Evolutionary conservation across 2,888 invertebrate species (phyloP).

Genomic region (Epinotia ramella): DNA sequence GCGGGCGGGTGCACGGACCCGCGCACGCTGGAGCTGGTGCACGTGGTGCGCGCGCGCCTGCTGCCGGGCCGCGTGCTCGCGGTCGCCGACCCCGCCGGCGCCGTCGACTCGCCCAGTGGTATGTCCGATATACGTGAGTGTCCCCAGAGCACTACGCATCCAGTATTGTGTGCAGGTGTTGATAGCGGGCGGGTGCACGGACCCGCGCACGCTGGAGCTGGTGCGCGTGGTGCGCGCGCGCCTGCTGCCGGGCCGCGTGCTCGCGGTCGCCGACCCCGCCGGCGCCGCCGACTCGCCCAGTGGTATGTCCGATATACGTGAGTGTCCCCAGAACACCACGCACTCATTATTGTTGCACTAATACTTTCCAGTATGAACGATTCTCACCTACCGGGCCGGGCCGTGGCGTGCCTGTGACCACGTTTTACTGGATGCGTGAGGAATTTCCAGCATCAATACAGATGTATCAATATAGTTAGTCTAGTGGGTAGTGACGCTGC

Average conservation of each 20-base stretch:
- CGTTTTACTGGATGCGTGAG: too few relatives aligned
- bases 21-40: slow-evolving; percentile 88
- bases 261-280: slow-evolving; percentile 88
- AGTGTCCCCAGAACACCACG: slow-evolving; percentile 53
- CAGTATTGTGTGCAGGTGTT: slow-evolving; percentile 81
- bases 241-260: slow-evolving; percentile 88
- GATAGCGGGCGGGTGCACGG: slow-evolving; percentile 87
- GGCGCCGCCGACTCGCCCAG: slow-evolving; percentile 72
- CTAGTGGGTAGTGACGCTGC: too few relatives aligned
- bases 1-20: slow-evolving; percentile 87
- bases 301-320: slow-evolving; percentile 81
- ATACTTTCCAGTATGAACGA: too few relatives aligned
- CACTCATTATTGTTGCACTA: background rate
- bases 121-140: slow-evolving; percentile 79
- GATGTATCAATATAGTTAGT: too few relatives aligned
- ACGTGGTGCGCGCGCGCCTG: slow-evolving; percentile 87
- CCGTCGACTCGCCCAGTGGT: slow-evolving; percentile 75
- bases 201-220: slow-evolving; percentile 88
- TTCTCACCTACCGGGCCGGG: too few relatives aligned
- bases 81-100: slow-evolving; percentile 87
- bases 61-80: slow-evolving; percentile 89
- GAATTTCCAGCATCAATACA: too few relatives aligned
- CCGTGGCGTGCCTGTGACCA: too few relatives aligned
- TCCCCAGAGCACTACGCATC: slow-evolving; percentile 18
- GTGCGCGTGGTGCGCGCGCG: slow-evolving; percentile 87